phyloP scores from a whole-genome alignment of 2,888 invertebrate genomes.

The Hedychridium roseum region DNA sequence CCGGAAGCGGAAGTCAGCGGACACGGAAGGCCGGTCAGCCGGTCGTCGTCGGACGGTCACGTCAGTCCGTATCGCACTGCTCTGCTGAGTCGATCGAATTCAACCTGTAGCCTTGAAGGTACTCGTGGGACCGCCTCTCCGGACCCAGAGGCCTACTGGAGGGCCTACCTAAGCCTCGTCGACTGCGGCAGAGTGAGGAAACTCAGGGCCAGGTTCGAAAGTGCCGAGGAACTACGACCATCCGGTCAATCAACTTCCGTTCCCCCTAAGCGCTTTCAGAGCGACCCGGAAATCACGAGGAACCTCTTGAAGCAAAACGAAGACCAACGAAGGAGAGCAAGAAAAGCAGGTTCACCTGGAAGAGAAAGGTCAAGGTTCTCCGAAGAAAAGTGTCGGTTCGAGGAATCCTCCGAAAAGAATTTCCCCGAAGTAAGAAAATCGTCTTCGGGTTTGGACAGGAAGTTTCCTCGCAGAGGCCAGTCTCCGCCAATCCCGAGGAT shows the following conservation, averaged over 20 bases:
- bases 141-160: slow-evolving; percentile 75
- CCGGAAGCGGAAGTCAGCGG: slow-evolving; percentile 54
- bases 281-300: slow-evolving; percentile 80
- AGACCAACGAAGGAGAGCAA: too few relatives aligned
- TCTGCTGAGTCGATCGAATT: slow-evolving; percentile 54
- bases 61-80: slow-evolving; percentile 60
- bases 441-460: too few relatives aligned
- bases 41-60: slow-evolving; percentile 47
- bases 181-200: slow-evolving; percentile 81
- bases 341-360: too few relatives aligned
- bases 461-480: slow-evolving; percentile 60
- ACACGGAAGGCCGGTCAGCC: slow-evolving; percentile 30
- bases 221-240: slow-evolving; percentile 66
- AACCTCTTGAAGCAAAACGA: slow-evolving; percentile 68
- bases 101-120: slow-evolving; percentile 72
- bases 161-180: slow-evolving; percentile 74
- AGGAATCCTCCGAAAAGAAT: too few relatives aligned
- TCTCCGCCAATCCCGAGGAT: slow-evolving; percentile 72
- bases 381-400: too few relatives aligned
- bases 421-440: too few relatives aligned
- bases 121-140: slow-evolving; percentile 79
- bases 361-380: too few relatives aligned
- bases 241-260: slow-evolving; percentile 44
- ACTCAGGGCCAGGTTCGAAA: slow-evolving; percentile 81
- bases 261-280: slow-evolving; percentile 70